Conservation (phyloP, 2,888 invertebrate genomes). For the Drosophila histrio region DNA sequence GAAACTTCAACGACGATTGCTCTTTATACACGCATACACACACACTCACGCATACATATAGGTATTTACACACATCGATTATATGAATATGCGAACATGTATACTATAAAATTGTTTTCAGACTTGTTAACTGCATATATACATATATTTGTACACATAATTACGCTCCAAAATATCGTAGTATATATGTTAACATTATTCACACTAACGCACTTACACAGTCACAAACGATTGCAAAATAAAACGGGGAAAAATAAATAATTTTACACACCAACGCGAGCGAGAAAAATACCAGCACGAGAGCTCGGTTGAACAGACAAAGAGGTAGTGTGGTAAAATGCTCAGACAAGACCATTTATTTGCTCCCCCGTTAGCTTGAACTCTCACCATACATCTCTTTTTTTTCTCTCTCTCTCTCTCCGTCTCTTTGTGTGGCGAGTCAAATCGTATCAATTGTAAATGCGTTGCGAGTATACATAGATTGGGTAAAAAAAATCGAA, state of each 20-base stretch:
- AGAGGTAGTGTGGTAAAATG: conserved; percentile 71
- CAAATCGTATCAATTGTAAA: conserved; percentile 56
- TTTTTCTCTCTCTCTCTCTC: conserved; percentile 26
- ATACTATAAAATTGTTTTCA: conserved; percentile 64
- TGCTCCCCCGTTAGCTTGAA: conserved; percentile 48
- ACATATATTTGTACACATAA: conserved; percentile 12
- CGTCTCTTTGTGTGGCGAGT: conserved; percentile 21
- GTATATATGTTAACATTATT: conserved; percentile 34
- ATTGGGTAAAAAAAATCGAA: conserved; percentile 70
- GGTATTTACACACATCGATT: conserved; percentile 62
- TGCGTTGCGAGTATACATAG: conserved; percentile 70
- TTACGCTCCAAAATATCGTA: conserved; percentile 34
- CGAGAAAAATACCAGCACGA: conserved; percentile 61
- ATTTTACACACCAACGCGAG: conserved; percentile 63
- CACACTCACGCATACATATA: conserved; percentile 12
- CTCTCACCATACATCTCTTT: conserved; percentile 41
- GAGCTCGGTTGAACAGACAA: conserved; percentile 69
- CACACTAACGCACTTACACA: conserved; percentile 32
- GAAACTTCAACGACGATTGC: conserved; percentile 64
- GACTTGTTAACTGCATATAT: conserved; percentile 39
- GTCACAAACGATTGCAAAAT: conserved; percentile 47
- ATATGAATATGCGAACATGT: conserved; percentile 72
- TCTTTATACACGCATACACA: conserved; percentile 59
- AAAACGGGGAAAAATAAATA: conserved; percentile 55
- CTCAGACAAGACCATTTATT: conserved; percentile 53